A percentile compares a stretch with the other conserved stretches of the same genome.
These are phyloP conservation scores for Pteromalus puparum DNA, from an alignment of 1,140 invertebrate genomes.

Conservation along the genomic window DNA sequence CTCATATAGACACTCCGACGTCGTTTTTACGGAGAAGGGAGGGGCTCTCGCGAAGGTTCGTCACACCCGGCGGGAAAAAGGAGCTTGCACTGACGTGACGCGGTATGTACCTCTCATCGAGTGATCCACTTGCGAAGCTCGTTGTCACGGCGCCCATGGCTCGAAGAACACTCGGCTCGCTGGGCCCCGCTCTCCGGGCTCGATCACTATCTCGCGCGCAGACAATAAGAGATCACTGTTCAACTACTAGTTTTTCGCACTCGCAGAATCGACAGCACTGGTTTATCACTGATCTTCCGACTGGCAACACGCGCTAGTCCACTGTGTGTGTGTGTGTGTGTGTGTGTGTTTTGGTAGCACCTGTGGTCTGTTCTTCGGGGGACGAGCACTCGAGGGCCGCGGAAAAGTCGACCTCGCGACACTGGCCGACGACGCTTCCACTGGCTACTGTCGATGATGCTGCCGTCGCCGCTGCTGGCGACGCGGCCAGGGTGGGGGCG, in stretches of 20 bases:
- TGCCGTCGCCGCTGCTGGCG: neutral
- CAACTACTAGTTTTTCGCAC: neutral
- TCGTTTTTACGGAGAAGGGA: too few relatives aligned
- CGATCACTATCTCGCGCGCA: neutral
- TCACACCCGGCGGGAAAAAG: neutral
- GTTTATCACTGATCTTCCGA: neutral
- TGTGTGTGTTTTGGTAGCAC: neutral
- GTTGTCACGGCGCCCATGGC: slow-evolving; percentile 2
- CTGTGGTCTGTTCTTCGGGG: neutral
- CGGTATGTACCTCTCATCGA: slow-evolving; percentile 39
- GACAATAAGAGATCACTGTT: neutral
- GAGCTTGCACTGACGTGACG: too few relatives aligned
- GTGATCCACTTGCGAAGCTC: slow-evolving; percentile 10
- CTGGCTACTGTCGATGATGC: neutral
- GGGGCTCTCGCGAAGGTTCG: neutral
- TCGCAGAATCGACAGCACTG: neutral
- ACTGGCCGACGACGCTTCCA: neutral
- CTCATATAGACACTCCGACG: too few relatives aligned
- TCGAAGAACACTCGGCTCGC: neutral
- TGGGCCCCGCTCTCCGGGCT: neutral
- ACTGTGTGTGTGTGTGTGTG: too few relatives aligned
- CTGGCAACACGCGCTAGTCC: too few relatives aligned
- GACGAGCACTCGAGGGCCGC: too few relatives aligned
- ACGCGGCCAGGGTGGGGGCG: neutral
- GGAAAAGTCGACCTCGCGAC: neutral